Evolutionary conservation across 2,888 invertebrate species (phyloP).

Genomic region (Scaptomyza caliginosa): DNA sequence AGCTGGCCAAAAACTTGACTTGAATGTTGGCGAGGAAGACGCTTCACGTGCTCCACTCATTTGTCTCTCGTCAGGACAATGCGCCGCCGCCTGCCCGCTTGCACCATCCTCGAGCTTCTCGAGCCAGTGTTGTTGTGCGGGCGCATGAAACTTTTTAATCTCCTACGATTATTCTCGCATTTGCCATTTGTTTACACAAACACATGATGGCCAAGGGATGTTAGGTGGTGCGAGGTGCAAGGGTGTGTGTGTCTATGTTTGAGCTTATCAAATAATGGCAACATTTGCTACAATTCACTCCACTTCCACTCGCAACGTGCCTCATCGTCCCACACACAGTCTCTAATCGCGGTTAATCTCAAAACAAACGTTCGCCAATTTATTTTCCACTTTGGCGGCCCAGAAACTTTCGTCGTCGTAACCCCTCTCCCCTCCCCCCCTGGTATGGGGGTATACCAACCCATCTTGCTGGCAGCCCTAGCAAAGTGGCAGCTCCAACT

Average conservation of each 20-base stretch:
- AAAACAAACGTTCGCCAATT: constrained; percentile 83
- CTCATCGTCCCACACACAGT: constrained; percentile 34
- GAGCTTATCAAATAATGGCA: constrained; percentile 81
- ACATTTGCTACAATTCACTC: constrained; percentile 77
- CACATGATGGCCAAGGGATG: constrained; percentile 37
- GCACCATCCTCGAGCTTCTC: not conserved
- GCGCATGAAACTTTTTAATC: constrained; percentile 81
- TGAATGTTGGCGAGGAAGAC: constrained; percentile 21
- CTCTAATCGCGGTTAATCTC: constrained; percentile 83
- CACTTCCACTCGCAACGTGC: constrained; percentile 17
- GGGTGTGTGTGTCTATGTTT: constrained; percentile 63
- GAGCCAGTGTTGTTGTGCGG: constrained; percentile 36
- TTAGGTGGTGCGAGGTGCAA: not conserved
- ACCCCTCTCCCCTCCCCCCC: not conserved
- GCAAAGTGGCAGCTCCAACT: constrained; percentile 79
- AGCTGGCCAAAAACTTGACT: constrained; percentile 55
- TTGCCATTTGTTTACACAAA: constrained; percentile 81
- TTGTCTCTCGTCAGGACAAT: constrained; percentile 67
- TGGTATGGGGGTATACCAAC: no score
- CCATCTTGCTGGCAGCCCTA: constrained; percentile 3
- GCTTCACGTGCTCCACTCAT: constrained; percentile 75
- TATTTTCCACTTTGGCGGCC: constrained; percentile 80
- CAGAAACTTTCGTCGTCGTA: constrained; percentile 7
- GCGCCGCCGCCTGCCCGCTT: not conserved
- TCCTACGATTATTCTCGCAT: constrained; percentile 83